Conservation (phyloP, 1,140 invertebrate genomes). For the Ceratosolen solmsi region DNA sequence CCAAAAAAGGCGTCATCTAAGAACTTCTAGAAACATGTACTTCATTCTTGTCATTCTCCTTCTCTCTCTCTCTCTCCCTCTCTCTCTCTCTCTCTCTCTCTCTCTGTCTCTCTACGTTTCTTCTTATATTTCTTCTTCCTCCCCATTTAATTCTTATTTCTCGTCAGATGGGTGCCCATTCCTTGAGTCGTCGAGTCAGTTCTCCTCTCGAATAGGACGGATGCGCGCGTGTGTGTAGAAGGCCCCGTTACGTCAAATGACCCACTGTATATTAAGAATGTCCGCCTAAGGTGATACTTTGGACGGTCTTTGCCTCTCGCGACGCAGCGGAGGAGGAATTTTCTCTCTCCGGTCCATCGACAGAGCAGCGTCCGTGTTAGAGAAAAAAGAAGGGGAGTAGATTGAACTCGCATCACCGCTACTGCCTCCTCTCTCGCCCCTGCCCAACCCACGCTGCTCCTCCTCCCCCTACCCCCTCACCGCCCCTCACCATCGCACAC, state of each 20-base stretch:
- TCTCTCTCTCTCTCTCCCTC: no score
- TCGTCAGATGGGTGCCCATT: constrained; percentile 6
- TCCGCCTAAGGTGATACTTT: constrained; percentile 50
- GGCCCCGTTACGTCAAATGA: constrained; percentile 46
- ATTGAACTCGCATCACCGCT: background rate
- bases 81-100: background rate
- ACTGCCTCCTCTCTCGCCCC: no score
- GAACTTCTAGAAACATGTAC: constrained; percentile 39
- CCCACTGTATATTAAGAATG: constrained; percentile 49
- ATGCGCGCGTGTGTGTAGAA: no score
- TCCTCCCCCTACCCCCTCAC: no score
- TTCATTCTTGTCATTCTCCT: constrained; percentile 25
- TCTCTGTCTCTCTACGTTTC: no score
- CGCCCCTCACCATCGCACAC: no score
- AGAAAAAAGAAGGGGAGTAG: background rate
- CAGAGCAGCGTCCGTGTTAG: background rate
- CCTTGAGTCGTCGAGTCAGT: constrained; percentile 6
- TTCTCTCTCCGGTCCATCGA: background rate
- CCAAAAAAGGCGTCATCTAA: constrained; percentile 33
- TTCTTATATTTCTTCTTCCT: background rate
- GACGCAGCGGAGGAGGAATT: background rate
- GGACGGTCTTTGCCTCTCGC: background rate
- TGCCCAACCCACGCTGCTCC: no score
- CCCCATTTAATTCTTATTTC: no score
- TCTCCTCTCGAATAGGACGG: constrained; percentile 28